Base-by-base conservation (phyloP, 2,888 invertebrate species). In the Cremastinae sp. region DNA sequence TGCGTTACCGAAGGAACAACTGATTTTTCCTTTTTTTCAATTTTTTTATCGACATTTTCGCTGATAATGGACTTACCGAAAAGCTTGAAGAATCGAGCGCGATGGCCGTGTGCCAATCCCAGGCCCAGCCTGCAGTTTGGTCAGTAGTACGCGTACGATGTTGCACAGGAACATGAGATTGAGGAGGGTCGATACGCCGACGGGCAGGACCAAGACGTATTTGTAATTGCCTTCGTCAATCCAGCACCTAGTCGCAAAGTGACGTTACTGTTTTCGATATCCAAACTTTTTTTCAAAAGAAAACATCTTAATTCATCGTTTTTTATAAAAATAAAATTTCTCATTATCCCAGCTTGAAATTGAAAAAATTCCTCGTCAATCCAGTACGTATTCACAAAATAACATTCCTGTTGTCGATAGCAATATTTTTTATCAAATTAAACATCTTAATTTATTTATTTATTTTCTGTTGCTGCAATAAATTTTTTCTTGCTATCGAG, bases 131-230 rank as follows among this genome's bases (percentile, higher is more conserved):
- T 95, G 93, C 81, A 97, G 90, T 90, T 97, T 97, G 64, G 94
- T 93, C 83, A 96, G 92, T 75, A 97, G 92, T 66, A 97, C 97
- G 80, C 97, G 93, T 74, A 97, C 95, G 84, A 97, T 97, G 91
- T 97, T 97, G 90, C 96, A 95, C 78, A 97, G 93, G 90, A 97
- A 97, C 81, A 94, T 91, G 53, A 97, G 91, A 90, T 97, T 97
- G 79, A 96, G 92, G 83, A 95, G 91, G 90, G 97, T 94, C 41
- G 96, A 95, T 64, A 93, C 92, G 86, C 94, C 94, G 28, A 96
- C 97, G 35, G 96, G 95, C 78, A 94, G 93, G 61, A 94, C 93
- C 78, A 97, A 92, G 85, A 96, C 95, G 83, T 93, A 92, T 76
- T 93, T 93, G 88, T 94, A 95, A 66, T 91, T 92, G 65, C 94